Evolutionary conservation across 64 coral and sea anemone species (phyloP), one percentile per base, ranked within the genome.

Genomic region (Exaiptasia diaphana): DNA sequence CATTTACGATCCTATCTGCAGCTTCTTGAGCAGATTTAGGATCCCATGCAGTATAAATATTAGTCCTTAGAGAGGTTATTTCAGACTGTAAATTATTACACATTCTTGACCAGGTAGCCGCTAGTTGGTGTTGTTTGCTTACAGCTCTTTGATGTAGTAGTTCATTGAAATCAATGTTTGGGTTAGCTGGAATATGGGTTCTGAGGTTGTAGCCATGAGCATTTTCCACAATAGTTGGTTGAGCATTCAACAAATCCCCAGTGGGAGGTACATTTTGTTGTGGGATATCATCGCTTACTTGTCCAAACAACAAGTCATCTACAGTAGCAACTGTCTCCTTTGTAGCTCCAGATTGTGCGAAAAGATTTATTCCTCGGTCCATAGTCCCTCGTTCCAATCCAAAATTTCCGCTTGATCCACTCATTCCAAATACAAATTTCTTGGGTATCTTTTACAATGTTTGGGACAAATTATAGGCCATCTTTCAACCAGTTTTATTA

Each of bases 371-470:
- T 65, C 61, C 61, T 13, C 30, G 32, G 8, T 65, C 61, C 61
- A 65, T 20, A 65, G 30, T 37, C 61, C 32, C 30, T 65, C 61
- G 31, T 65, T 65, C 61, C 61, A 35, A 65, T 65, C 61, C 31
- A 17, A 4, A 28, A 28, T 35, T 35, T 65, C 28, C 61, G 38
- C 38, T 24, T 4, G 17, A 37, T 37, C 4, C 31, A 65, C 61
- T 65, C 61, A 65, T 65, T 8, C 6, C 43, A 46, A 46, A 46
- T n/a, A n/a, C n/a, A n/a, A n/a, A n/a, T n/a, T n/a, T n/a, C n/a
- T n/a, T n/a, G n/a, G n/a, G n/a, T n/a, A n/a, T n/a, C n/a, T n/a
- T n/a, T n/a, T n/a, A n/a, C n/a, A n/a, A n/a, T n/a, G n/a, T n/a
- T n/a, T n/a, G n/a, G n/a, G n/a, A n/a, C n/a, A n/a, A n/a, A n/a